Conservation (phyloP, 1,140 invertebrate species). For the Psilanteris sp. region DNA sequence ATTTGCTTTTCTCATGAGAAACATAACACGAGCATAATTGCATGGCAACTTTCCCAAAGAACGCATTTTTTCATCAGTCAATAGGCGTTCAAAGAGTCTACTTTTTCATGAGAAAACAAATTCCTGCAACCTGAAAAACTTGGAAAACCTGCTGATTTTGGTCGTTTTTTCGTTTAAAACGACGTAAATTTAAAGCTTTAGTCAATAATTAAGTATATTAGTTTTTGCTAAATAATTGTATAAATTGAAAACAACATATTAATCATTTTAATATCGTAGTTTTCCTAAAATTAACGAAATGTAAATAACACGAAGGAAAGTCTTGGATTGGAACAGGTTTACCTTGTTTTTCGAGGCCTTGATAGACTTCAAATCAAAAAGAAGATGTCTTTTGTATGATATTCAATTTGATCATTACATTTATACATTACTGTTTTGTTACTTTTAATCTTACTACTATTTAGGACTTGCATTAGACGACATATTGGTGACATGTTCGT, state of each 20-base stretch:
- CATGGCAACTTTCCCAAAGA: constrained; percentile 2
- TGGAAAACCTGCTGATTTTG: constrained; percentile 42
- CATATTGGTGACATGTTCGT: not conserved
- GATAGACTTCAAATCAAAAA: constrained; percentile 58
- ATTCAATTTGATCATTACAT: constrained; percentile 36
- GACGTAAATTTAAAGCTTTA: constrained; percentile 6
- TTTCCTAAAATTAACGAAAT: constrained; percentile 46
- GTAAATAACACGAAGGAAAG: constrained; percentile 52
- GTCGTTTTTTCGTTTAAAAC: constrained; percentile 18
- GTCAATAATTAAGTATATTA: constrained; percentile 46
- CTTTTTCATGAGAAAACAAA: constrained; percentile 44
- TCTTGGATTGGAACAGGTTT: constrained; percentile 41
- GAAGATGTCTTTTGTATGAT: constrained; percentile 40
- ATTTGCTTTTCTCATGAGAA: constrained; percentile 46
- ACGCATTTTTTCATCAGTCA: not conserved
- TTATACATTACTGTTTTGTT: constrained; percentile 13
- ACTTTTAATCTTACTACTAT: not conserved
- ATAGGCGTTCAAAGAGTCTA: constrained; percentile 2
- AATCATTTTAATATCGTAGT: constrained; percentile 52
- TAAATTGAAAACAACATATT: constrained; percentile 4
- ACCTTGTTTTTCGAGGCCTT: constrained; percentile 56
- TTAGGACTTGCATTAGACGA: constrained; percentile 43
- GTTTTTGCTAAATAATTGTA: constrained; percentile 24
- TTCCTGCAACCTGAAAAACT: constrained; percentile 42
- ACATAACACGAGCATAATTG: constrained; percentile 9